These are phyloP conservation scores for Parelbella ahira DNA, from an alignment of 2,888 invertebrate genomes.

Conservation along the genomic window DNA sequence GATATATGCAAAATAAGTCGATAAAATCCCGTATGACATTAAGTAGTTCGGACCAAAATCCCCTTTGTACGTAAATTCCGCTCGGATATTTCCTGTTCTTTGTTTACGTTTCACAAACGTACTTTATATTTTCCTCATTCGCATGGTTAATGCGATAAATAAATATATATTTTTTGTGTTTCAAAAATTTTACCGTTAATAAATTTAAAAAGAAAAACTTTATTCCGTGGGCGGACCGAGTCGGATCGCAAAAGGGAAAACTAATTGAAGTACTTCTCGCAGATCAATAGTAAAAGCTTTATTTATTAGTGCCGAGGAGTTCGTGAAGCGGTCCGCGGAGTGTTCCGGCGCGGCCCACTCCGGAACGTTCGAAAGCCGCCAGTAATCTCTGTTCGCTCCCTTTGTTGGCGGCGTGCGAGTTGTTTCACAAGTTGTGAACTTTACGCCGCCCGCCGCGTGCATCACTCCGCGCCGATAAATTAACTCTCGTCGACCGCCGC, in stretches of 20 bases:
- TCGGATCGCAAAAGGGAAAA: constrained; percentile 40
- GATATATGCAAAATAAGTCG: constrained; percentile 16
- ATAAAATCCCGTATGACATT: constrained; percentile 7
- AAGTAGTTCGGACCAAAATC: constrained; percentile 16
- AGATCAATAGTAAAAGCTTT: constrained; percentile 54
- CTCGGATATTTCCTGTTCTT: constrained; percentile 28
- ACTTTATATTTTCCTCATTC: constrained; percentile 27
- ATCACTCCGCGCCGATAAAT: constrained; percentile 36
- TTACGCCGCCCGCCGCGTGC: constrained; percentile 39
- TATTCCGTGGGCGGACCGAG: too few species aligned
- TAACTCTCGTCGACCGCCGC: constrained; percentile 34
- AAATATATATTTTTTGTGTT: too few species aligned
- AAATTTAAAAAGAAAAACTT: too few species aligned
- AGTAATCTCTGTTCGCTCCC: constrained; percentile 49
- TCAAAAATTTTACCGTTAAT: too few species aligned
- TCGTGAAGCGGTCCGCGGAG: constrained; percentile 49
- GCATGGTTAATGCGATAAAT: constrained; percentile 25
- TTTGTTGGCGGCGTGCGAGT: constrained; percentile 46
- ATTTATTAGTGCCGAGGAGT: constrained; percentile 50
- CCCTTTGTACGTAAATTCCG: constrained; percentile 25
- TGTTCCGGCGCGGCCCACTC: constrained; percentile 45
- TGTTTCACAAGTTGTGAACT: constrained; percentile 52
- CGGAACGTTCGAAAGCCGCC: constrained; percentile 53
- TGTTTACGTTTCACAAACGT: constrained; percentile 23
- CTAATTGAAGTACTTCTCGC: constrained; percentile 52